Evolutionary conservation across 1,140 invertebrate species (phyloP).

Genomic region (Meloidogyne chitwoodi): DNA sequence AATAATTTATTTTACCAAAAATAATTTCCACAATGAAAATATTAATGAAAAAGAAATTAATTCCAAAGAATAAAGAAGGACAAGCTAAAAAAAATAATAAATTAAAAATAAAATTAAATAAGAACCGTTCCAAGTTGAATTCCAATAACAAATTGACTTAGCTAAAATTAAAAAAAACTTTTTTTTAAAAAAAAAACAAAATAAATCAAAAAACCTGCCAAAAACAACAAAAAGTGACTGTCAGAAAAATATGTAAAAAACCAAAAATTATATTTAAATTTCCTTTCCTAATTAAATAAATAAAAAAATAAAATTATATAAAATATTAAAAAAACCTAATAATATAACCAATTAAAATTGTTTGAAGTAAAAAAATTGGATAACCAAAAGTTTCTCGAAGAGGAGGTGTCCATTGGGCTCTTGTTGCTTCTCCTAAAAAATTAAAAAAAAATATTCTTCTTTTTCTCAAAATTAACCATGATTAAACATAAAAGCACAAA

Average conservation of each 20-base stretch:
- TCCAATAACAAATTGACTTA: slow-evolving; percentile 46
- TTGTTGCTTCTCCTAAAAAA: slow-evolving; percentile 67
- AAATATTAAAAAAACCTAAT: slow-evolving; percentile 56
- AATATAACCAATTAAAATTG: slow-evolving; percentile 61
- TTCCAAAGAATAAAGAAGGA: slow-evolving; percentile 8
- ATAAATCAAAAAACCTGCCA: slow-evolving; percentile 13
- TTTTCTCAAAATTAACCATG: slow-evolving; percentile 62
- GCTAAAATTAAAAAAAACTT: slow-evolving; percentile 41
- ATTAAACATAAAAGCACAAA: slow-evolving; percentile 73
- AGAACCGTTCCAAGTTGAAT: slow-evolving; percentile 44
- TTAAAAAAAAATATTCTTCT: background rate
- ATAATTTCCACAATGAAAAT: slow-evolving; percentile 43
- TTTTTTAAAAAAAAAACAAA: background rate
- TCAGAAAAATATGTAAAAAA: slow-evolving; percentile 17
- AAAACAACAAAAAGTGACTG: slow-evolving; percentile 23
- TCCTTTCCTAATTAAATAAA: background rate
- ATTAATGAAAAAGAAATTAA: slow-evolving; percentile 49
- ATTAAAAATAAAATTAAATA: slow-evolving; percentile 35
- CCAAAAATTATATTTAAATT: background rate
- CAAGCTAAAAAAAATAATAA: slow-evolving; percentile 12
- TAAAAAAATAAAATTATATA: too few relatives aligned
- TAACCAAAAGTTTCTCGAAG: slow-evolving; percentile 77
- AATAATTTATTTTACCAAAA: slow-evolving; percentile 58
- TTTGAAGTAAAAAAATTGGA: slow-evolving; percentile 67
- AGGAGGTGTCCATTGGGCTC: slow-evolving; percentile 79